A percentile compares a stretch with the other conserved stretches of the same genome.
Evolutionary conservation across 92 coral and sea anemone genomes (phyloP).

Genomic region (Pocillopora meandrina): DNA sequence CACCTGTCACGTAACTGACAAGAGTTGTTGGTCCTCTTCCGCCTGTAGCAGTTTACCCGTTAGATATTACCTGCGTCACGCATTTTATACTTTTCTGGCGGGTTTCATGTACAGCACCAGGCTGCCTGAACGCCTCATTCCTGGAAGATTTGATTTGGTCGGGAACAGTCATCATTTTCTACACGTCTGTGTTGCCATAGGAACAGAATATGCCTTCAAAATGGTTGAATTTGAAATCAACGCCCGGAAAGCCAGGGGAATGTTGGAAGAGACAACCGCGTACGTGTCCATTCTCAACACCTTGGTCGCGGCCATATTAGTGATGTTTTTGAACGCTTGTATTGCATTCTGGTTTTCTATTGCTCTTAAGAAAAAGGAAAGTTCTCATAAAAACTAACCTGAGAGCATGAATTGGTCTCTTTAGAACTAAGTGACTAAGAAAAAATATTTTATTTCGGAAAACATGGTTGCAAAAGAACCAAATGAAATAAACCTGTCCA

Average conservation of each 20-base stretch:
- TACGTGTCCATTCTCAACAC: constrained; percentile 18
- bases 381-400: neutral
- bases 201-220: constrained; percentile 54
- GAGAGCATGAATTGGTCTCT: neutral
- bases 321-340: constrained; percentile 27
- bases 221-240: constrained; percentile 36
- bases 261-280: constrained; percentile 19
- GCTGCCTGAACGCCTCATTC: constrained; percentile 60
- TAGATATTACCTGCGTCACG: constrained; percentile 49
- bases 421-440: neutral
- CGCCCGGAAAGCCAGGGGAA: neutral
- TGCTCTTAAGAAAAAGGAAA: constrained; percentile 1
- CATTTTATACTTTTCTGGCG: constrained; percentile 38
- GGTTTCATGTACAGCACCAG: constrained; percentile 55
- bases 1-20: constrained; percentile 26
- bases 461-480: too few species aligned
- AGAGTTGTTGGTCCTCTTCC: constrained; percentile 10
- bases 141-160: constrained; percentile 59
- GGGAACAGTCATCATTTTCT: constrained; percentile 71
- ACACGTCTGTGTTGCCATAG: constrained; percentile 51
- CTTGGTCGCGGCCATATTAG: constrained; percentile 24
- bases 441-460: neutral
- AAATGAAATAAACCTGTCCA: too few species aligned
- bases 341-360: constrained; percentile 35
- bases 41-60: constrained; percentile 42